Conservation (phyloP, 1,140 invertebrate genomes). For the Ladona fulva region DNA sequence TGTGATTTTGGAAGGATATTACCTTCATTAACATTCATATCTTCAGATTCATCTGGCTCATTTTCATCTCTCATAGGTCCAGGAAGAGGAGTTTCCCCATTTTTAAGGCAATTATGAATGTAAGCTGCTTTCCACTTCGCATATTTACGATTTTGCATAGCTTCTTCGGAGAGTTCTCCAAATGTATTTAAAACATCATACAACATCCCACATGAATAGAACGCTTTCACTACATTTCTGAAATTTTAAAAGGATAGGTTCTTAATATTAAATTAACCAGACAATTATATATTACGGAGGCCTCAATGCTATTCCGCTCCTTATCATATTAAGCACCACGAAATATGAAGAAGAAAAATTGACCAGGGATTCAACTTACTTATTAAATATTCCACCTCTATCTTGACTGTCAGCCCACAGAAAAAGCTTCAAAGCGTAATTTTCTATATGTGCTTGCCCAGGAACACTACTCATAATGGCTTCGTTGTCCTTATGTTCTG, state of each 20-base stretch:
- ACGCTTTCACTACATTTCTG: conserved; percentile 93
- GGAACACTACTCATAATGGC: conserved; percentile 84
- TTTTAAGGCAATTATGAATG: conserved; percentile 94
- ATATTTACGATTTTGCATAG: conserved; percentile 80
- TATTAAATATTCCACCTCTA: conserved; percentile 73
- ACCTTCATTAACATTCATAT: neutral
- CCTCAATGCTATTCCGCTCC: too few relatives aligned
- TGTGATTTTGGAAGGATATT: too few relatives aligned
- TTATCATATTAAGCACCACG: too few relatives aligned
- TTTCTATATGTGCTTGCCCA: conserved; percentile 92
- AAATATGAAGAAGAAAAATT: conserved; percentile 3
- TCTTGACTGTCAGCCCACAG: conserved; percentile 90
- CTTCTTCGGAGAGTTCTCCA: conserved; percentile 84
- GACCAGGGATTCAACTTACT: conserved; percentile 59
- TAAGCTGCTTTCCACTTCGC: conserved; percentile 99
- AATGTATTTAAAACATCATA: conserved; percentile 90
- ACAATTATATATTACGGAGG: too few relatives aligned
- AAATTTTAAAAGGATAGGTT: conserved; percentile 15
- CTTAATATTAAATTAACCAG: too few relatives aligned
- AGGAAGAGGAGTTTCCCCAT: conserved; percentile 80
- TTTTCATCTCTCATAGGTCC: conserved; percentile 56
- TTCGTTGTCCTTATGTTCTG: conserved; percentile 58
- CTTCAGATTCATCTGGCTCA: conserved; percentile 28
- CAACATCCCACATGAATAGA: conserved; percentile 88
- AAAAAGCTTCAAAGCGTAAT: conserved; percentile 91